Percentiles rank a stretch among this genome's conserved stretches.
These are phyloP conservation scores for Oryzias dopingdopingensis DNA, from an alignment of 2,797 vertebrate species.

Conservation along the genomic window DNA sequence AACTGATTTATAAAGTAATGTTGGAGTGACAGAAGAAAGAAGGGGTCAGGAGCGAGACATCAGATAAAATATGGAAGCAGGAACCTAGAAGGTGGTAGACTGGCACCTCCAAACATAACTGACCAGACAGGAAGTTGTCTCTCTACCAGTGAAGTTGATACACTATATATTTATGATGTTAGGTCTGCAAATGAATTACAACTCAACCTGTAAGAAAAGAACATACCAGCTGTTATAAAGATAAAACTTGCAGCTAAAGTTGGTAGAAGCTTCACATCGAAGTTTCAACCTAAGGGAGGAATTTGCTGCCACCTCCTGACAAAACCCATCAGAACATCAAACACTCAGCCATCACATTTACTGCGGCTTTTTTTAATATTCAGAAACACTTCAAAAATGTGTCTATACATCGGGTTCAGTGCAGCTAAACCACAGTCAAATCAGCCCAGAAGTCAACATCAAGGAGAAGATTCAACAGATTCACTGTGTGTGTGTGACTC, in stretches of 20 bases:
- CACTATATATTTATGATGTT: constrained; percentile 1
- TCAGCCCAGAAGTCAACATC: constrained; percentile 4
- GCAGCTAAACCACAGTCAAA: constrained; percentile 25
- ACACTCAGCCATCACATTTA: not conserved
- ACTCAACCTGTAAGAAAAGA: not conserved
- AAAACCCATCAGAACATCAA: constrained; percentile 6
- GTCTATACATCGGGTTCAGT: constrained; percentile 37
- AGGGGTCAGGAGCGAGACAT: constrained; percentile 32
- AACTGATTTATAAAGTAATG: constrained; percentile 65
- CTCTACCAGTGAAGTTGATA: not conserved
- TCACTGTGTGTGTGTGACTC: constrained; percentile 13
- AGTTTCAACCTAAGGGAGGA: not conserved
- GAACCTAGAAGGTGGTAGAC: constrained; percentile 46
- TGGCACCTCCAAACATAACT: constrained; percentile 39
- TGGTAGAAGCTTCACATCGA: not conserved
- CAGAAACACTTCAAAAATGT: constrained; percentile 29
- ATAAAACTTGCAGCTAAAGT: not conserved
- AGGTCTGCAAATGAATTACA: not conserved
- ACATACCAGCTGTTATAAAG: not conserved
- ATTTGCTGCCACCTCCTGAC: constrained; percentile 65
- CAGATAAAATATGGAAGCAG: constrained; percentile 63
- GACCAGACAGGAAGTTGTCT: constrained; percentile 23
- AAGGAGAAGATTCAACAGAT: constrained; percentile 8
- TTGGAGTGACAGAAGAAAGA: constrained; percentile 51
- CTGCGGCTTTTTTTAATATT: constrained; percentile 30